These are phyloP conservation scores for Julus scandinavius DNA, from an alignment of 2,888 invertebrate species.

Conservation along the genomic window DNA sequence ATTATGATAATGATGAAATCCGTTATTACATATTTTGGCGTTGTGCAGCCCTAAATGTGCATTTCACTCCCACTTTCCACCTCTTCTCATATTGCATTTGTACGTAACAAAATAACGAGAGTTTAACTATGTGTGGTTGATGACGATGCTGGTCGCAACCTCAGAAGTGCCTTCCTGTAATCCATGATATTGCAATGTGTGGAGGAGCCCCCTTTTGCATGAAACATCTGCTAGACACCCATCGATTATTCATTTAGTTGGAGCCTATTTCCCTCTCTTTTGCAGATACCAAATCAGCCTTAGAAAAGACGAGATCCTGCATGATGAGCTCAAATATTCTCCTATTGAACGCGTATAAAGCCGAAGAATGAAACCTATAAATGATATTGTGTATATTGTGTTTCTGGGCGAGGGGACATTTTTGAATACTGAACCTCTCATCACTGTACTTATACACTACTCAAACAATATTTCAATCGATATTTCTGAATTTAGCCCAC, in stretches of 20 bases:
- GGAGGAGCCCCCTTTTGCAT: slow-evolving; percentile 20
- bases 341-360: not conserved
- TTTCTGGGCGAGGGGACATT: slow-evolving; percentile 23
- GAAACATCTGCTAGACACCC: slow-evolving; percentile 25
- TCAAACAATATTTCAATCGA: no score
- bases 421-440: not conserved
- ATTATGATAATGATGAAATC: not conserved
- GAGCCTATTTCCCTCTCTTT: slow-evolving; percentile 7
- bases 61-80: not conserved
- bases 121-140: slow-evolving; percentile 33
- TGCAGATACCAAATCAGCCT: slow-evolving; percentile 33
- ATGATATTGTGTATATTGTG: slow-evolving; percentile 23
- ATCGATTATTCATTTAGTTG: slow-evolving; percentile 33
- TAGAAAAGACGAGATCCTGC: not conserved
- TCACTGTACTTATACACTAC: no score
- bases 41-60: not conserved
- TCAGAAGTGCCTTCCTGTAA: slow-evolving; percentile 33
- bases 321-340: slow-evolving; percentile 25
- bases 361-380: slow-evolving; percentile 11
- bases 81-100: slow-evolving; percentile 14
- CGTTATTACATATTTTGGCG: not conserved
- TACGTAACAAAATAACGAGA: slow-evolving; percentile 16
- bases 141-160: slow-evolving; percentile 33
- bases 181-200: slow-evolving; percentile 2
- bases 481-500: no score